Conservation (phyloP, 2,113 vertebrate species). For the Terrapene triunguis region DNA sequence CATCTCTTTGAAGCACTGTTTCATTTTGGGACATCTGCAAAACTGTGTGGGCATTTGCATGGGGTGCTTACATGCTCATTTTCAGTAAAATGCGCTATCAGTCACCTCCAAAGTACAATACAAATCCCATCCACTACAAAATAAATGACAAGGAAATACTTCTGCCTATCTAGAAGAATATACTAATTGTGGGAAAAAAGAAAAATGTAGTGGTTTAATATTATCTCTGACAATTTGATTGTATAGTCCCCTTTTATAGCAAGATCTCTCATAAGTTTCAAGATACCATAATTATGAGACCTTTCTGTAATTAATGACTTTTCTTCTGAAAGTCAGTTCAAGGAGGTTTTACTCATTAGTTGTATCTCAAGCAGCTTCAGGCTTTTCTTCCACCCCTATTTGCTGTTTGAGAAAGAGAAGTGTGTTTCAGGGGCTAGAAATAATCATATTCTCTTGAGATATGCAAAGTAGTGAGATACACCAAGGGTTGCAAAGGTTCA, state of each 20-base stretch:
- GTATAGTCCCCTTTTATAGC: slow-evolving; percentile 22
- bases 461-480: slow-evolving; percentile 40
- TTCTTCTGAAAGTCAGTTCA: slow-evolving; percentile 74
- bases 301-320: slow-evolving; percentile 64
- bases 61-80: not conserved
- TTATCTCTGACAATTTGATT: slow-evolving; percentile 39
- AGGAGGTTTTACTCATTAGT: slow-evolving; percentile 71
- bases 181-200: slow-evolving; percentile 39
- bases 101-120: slow-evolving; percentile 21
- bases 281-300: slow-evolving; percentile 54
- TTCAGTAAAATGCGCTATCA: not conserved
- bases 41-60: not conserved
- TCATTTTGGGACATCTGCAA: not conserved
- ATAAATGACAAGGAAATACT: slow-evolving; percentile 51
- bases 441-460: slow-evolving; percentile 18
- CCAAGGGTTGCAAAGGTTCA: slow-evolving; percentile 18
- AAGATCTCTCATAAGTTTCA: slow-evolving; percentile 56
- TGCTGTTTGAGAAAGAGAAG: slow-evolving; percentile 38
- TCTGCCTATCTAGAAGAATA: slow-evolving; percentile 46
- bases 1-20: not conserved
- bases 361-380: slow-evolving; percentile 56
- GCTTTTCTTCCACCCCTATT: slow-evolving; percentile 39
- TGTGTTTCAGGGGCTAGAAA: slow-evolving; percentile 44
- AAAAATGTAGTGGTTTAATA: slow-evolving; percentile 40
- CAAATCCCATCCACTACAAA: slow-evolving; percentile 28